phyloP scores from a whole-genome alignment of 2,113 vertebrate species.

The Spea multiplicata region DNA sequence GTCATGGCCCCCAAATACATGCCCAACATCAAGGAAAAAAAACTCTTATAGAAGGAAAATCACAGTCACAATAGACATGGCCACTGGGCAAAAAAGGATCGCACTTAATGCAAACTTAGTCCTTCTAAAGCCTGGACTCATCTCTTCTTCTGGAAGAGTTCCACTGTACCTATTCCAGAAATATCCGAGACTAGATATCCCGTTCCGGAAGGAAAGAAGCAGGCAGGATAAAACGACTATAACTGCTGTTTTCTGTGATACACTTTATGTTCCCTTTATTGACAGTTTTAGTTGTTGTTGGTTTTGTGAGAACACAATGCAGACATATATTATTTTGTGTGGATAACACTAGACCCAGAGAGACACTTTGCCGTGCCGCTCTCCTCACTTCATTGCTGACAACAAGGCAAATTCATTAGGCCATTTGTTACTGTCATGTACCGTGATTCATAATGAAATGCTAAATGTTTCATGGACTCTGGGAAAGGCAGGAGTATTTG shows the following conservation, averaged over 20 bases:
- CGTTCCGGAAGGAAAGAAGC: too few species aligned
- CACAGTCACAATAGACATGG: too few species aligned
- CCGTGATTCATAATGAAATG: conserved; percentile 98
- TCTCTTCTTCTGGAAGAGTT: too few species aligned
- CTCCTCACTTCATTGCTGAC: conserved; percentile 84
- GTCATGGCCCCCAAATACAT: too few species aligned
- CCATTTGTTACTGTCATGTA: conserved; percentile 97
- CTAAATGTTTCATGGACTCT: conserved; percentile 99
- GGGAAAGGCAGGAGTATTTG: conserved; percentile 94
- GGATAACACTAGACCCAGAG: conserved; percentile 21
- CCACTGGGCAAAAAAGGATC: too few species aligned
- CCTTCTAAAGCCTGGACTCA: too few species aligned
- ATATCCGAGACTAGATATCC: too few species aligned
- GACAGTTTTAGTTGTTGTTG: neutral
- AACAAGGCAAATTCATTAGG: conserved; percentile 98
- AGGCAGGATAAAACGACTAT: too few species aligned
- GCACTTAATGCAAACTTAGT: too few species aligned
- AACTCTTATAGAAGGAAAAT: too few species aligned
- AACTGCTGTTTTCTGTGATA: neutral
- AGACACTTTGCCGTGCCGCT: conserved; percentile 76
- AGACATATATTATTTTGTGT: conserved; percentile 7
- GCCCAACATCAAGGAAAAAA: too few species aligned
- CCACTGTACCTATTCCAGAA: too few species aligned
- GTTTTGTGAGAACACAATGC: neutral
- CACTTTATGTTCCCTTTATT: neutral